A percentile compares a stretch with the other conserved stretches of the same genome.
phyloP scores from a whole-genome alignment of 2,113 vertebrate species.

The Asarcornis scutulata region DNA sequence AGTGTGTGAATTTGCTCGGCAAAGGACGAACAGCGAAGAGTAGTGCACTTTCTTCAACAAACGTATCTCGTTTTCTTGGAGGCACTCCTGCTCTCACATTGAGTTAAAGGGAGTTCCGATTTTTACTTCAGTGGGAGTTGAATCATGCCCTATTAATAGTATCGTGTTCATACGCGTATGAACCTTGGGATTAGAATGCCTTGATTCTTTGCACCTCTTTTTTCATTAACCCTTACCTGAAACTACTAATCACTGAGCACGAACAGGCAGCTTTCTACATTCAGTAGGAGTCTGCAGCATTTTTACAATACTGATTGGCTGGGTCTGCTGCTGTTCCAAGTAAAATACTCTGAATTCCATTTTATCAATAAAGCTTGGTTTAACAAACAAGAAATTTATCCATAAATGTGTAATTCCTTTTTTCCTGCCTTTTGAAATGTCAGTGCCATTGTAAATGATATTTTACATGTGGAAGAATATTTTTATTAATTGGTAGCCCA shows the following conservation, averaged over 20 bases:
- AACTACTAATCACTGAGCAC: constrained; percentile 70
- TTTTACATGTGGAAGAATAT: constrained; percentile 75
- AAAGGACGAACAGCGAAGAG: constrained; percentile 24
- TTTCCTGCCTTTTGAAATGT: constrained; percentile 72
- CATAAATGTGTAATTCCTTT: constrained; percentile 81
- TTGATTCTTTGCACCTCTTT: constrained; percentile 77
- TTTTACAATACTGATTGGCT: constrained; percentile 81
- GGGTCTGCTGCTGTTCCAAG: constrained; percentile 85
- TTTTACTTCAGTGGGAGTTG: constrained; percentile 42
- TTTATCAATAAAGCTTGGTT: constrained; percentile 90
- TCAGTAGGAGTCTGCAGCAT: constrained; percentile 74
- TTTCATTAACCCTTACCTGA: constrained; percentile 71
- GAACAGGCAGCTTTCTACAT: constrained; percentile 75
- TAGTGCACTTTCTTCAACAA: constrained; percentile 40
- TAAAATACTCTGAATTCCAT: constrained; percentile 83
- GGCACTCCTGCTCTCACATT: not conserved
- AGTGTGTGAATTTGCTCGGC: constrained; percentile 56
- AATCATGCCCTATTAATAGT: constrained; percentile 24
- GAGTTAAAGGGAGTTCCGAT: constrained; percentile 33
- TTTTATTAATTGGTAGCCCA: constrained; percentile 75
- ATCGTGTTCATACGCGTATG: constrained; percentile 38
- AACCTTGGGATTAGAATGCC: constrained; percentile 64
- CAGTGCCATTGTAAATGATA: constrained; percentile 75
- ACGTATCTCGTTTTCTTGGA: not conserved
- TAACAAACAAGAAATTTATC: constrained; percentile 82